Conservation (phyloP, 2,888 invertebrate species). For the Philereme vetulata region DNA sequence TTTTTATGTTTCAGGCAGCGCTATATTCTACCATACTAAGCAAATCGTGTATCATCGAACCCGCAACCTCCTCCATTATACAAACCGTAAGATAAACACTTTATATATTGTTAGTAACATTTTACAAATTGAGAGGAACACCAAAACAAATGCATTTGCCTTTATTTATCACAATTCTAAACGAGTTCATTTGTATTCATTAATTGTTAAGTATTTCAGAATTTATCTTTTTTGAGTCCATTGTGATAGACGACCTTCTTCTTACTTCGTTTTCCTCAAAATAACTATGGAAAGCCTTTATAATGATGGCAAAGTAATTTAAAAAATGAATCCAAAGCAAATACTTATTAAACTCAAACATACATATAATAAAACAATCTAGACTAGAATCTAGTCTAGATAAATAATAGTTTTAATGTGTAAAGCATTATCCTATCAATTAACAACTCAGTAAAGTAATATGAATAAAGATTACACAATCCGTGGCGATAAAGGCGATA, state of each 20-base stretch:
- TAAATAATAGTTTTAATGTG: too few species aligned
- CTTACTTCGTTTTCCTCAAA: not conserved
- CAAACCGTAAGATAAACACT: too few species aligned
- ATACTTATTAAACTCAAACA: not conserved
- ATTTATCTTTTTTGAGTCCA: not conserved
- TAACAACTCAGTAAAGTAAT: not conserved
- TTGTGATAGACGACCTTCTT: not conserved
- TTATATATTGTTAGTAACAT: too few species aligned
- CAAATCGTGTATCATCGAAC: too few species aligned
- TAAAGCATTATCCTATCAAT: not conserved
- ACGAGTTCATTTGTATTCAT: too few species aligned
- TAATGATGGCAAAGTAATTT: not conserved
- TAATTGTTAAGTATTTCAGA: not conserved
- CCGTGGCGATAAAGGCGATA: slow-evolving; percentile 10
- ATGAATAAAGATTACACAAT: slow-evolving; percentile 20
- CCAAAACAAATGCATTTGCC: too few species aligned
- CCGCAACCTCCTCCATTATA: too few species aligned
- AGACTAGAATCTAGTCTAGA: too few species aligned
- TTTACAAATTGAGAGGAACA: too few species aligned
- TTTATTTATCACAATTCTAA: too few species aligned
- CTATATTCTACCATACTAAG: too few species aligned
- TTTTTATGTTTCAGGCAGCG: too few species aligned
- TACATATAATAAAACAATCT: not conserved
- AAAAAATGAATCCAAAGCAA: not conserved
- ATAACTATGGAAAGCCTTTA: not conserved